Evolutionary conservation across 2,888 invertebrate species (phyloP), one percentile per base, ranked within the genome.

Genomic region (Toxonevra muliebris): DNA sequence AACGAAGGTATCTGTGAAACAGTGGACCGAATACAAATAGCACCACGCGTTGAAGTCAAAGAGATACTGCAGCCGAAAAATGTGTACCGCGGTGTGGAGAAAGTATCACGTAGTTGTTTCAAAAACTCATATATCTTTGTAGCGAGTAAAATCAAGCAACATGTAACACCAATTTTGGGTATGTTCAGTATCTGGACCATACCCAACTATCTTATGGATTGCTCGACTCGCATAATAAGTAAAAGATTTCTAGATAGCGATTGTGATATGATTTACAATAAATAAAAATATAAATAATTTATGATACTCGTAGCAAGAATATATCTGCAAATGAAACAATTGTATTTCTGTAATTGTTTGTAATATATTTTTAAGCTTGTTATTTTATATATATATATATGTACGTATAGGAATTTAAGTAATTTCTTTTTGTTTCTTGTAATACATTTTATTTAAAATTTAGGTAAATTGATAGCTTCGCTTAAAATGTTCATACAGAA

Each of bases 1-100:
- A 83, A 83, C 71, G 83, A 77, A 66, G 82, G 81, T 66, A 79
- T 83, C 61, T 83, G 83, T 72, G 80, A 82, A 60, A 83, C 82
- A 8, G 82, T 83, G 19, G 83, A 83, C 71, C 76, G 80, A 73
- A 83, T 83, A 15, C 80, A 81, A 68, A 80, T 83, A 42, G 77
- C 82, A 58, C 83, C 83, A 68, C 77, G 80, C 66, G 77, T 80
- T 19, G 79, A 83, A 60, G 75, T 80, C 53, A 78, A 78, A 68
- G 68, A 72, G 2, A 71, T 74, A 9, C 15, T 73, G 0, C 71
- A 70, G 15, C 74, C 74, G 5, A 70, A 70, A 43, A 70, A 70
- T 11, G 58, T 76, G 19, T 69, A 69, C 19, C 68, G 63, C n/a
- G 62, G 59, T 12, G 64, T 55, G 15, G 73, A 71, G 59, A 68